These are phyloP conservation scores for Drosophila ambigua DNA, from an alignment of 1,140 invertebrate species.

Conservation along the genomic window DNA sequence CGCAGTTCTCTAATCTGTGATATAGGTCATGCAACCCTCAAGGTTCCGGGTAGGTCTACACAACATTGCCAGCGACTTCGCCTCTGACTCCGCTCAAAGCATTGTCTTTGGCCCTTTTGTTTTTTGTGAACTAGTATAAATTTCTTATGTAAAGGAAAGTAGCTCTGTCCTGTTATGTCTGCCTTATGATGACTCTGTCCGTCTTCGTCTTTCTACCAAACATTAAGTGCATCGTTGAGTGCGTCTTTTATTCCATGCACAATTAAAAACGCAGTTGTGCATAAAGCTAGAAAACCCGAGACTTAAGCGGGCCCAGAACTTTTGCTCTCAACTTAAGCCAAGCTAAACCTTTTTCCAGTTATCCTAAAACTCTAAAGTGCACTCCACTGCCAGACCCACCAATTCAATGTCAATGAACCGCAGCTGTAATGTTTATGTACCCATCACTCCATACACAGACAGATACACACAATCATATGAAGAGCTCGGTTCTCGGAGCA, in stretches of 20 bases:
- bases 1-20: constrained; percentile 64
- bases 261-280: constrained; percentile 78
- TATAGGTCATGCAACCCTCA: constrained; percentile 81
- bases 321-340: constrained; percentile 33
- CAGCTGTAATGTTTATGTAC: constrained; percentile 56
- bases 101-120: constrained; percentile 64
- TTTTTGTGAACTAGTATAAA: constrained; percentile 66
- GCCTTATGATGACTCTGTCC: constrained; percentile 28
- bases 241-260: constrained; percentile 75
- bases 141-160: constrained; percentile 36
- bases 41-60: constrained; percentile 61
- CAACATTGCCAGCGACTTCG: constrained; percentile 16
- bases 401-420: constrained; percentile 80
- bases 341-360: background rate
- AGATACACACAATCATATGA: constrained; percentile 25
- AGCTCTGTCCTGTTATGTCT: constrained; percentile 46
- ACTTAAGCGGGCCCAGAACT: constrained; percentile 14
- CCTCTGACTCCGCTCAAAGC: constrained; percentile 6
- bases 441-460: constrained; percentile 49
- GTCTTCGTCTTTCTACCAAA: constrained; percentile 12
- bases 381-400: constrained; percentile 32
- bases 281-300: constrained; percentile 35
- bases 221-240: constrained; percentile 73
- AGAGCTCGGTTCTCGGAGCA: constrained; percentile 9
- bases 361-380: constrained; percentile 4